Percentiles rank a stretch among this genome's conserved stretches.
phyloP scores from a whole-genome alignment of 1,140 invertebrate species.

The Piezodorus guildinii region DNA sequence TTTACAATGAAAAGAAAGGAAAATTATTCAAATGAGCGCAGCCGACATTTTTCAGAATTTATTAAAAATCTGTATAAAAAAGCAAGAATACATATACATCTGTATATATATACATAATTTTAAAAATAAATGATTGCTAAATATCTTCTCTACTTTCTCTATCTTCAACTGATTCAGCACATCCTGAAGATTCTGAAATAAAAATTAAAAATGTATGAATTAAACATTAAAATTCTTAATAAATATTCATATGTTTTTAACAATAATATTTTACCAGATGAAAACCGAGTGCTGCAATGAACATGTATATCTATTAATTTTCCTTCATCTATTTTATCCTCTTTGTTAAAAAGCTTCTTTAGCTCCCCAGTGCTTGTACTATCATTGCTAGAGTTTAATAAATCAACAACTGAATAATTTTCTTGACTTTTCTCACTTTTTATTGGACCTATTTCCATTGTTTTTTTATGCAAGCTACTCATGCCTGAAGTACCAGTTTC shows the following conservation, averaged over 20 bases:
- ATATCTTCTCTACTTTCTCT: too few relatives aligned
- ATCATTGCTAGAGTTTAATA: background rate
- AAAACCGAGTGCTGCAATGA: background rate
- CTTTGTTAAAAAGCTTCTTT: background rate
- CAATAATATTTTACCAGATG: background rate
- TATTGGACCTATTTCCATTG: too few relatives aligned
- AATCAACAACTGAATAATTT: background rate
- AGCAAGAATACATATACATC: too few relatives aligned
- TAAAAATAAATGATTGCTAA: too few relatives aligned
- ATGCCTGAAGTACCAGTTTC: too few relatives aligned
- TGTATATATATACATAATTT: too few relatives aligned
- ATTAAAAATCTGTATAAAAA: too few relatives aligned
- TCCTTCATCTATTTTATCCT: slow-evolving; percentile 5
- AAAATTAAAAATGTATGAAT: background rate
- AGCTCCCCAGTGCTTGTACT: background rate
- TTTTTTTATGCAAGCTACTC: too few relatives aligned
- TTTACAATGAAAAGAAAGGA: too few relatives aligned
- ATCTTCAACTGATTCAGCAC: background rate
- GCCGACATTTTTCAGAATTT: too few relatives aligned
- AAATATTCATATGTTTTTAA: background rate
- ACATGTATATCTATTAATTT: background rate
- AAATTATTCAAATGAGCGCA: too few relatives aligned
- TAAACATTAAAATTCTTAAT: background rate
- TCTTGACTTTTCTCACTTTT: background rate
- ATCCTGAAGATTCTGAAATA: background rate